phyloP scores from a whole-genome alignment of 92 coral and sea anemone genomes.

The Actinostola sp. region DNA sequence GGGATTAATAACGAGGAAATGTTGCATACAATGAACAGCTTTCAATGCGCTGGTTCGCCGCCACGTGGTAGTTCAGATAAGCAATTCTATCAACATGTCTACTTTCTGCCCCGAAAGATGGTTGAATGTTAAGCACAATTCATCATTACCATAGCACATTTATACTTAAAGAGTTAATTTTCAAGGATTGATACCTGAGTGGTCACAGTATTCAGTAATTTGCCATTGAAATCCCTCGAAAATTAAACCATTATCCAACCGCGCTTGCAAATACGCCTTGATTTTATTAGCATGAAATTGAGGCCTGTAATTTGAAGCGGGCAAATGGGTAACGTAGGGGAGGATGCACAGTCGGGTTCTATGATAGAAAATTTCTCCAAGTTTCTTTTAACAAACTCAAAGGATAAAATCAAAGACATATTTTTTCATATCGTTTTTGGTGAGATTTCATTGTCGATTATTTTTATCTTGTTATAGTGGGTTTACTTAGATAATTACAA shows the following conservation, averaged over 20 bases:
- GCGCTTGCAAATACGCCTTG: slow-evolving; percentile 4
- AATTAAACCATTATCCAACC: neutral
- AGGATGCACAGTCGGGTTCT: neutral
- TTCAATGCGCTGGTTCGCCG: neutral
- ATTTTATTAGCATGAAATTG: slow-evolving; percentile 14
- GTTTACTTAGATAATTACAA: neutral
- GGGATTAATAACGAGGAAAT: neutral
- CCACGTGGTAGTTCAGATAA: slow-evolving; percentile 28
- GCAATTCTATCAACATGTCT: slow-evolving; percentile 37
- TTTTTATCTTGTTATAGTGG: neutral
- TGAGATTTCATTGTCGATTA: neutral
- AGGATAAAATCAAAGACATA: neutral
- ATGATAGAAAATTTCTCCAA: neutral
- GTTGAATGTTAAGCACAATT: slow-evolving; percentile 44
- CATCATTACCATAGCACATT: slow-evolving; percentile 13
- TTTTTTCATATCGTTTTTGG: neutral
- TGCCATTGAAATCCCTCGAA: neutral
- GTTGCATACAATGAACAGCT: neutral
- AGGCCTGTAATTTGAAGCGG: slow-evolving; percentile 21
- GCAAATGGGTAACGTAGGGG: slow-evolving; percentile 1
- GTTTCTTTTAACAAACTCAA: neutral
- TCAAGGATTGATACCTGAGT: neutral
- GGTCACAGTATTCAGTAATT: neutral
- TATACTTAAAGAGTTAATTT: neutral
- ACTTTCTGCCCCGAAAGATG: slow-evolving; percentile 87